These are phyloP conservation scores for Drosophila aldrichi DNA, from an alignment of 2,888 invertebrate genomes.

Conservation along the genomic window DNA sequence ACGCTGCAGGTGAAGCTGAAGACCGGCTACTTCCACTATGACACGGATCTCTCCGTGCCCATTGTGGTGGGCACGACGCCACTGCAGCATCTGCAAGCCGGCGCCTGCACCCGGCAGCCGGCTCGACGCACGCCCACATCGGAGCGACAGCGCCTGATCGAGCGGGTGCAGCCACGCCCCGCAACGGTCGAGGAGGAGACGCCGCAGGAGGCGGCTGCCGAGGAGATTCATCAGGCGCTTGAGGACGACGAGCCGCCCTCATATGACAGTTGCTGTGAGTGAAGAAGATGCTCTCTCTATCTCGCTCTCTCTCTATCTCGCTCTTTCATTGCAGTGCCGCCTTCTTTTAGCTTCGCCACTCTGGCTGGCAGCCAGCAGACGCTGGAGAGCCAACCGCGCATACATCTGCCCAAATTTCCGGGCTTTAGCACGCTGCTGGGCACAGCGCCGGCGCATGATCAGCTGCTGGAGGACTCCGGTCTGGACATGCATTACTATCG, in stretches of 20 bases:
- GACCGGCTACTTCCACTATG: constrained; percentile 81
- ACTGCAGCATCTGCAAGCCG: constrained; percentile 56
- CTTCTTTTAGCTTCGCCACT: constrained; percentile 82
- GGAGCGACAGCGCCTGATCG: constrained; percentile 70
- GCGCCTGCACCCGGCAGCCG: constrained; percentile 65
- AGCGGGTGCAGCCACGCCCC: constrained; percentile 53
- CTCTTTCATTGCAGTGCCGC: constrained; percentile 70
- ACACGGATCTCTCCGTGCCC: constrained; percentile 78
- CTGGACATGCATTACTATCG: constrained; percentile 71
- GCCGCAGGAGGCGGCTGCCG: constrained; percentile 36
- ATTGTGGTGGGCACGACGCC: constrained; percentile 80
- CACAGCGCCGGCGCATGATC: constrained; percentile 65
- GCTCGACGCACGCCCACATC: constrained; percentile 53
- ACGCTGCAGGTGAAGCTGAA: constrained; percentile 78
- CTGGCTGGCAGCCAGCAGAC: constrained; percentile 76
- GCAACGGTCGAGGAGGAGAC: constrained; percentile 55
- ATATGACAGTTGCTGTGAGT: constrained; percentile 82
- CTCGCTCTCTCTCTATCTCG: neutral
- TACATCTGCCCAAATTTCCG: constrained; percentile 79
- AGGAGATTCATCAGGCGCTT: constrained; percentile 56
- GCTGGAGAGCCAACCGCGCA: constrained; percentile 66
- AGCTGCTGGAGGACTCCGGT: constrained; percentile 65
- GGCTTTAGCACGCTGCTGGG: constrained; percentile 74
- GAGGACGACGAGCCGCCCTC: constrained; percentile 81
- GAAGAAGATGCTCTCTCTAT: neutral